phyloP scores from a whole-genome alignment of 2,113 vertebrate genomes.

The Ellobius talpinus region DNA sequence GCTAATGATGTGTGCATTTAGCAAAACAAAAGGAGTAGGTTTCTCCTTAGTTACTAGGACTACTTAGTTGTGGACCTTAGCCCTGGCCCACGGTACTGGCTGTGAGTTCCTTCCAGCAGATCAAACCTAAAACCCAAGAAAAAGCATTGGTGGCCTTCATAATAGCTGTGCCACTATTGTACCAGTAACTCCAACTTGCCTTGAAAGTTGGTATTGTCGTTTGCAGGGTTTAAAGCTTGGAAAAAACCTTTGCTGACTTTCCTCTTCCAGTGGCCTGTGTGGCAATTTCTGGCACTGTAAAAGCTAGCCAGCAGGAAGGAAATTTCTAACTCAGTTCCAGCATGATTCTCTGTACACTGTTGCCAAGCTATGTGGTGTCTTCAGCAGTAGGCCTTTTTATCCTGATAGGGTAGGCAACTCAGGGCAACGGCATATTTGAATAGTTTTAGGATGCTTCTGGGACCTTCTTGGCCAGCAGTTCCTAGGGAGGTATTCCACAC shows the following conservation, averaged over 20 bases:
- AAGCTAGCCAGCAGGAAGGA: background rate
- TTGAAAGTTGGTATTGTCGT: background rate
- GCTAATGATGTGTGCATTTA: background rate
- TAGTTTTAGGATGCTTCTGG: background rate
- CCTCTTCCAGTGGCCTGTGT: background rate
- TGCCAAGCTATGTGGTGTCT: background rate
- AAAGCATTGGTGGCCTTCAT: background rate
- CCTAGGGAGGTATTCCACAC: background rate
- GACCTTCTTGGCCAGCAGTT: background rate
- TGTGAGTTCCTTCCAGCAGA: background rate
- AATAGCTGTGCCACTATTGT: background rate
- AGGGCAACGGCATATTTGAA: background rate
- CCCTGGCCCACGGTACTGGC: background rate
- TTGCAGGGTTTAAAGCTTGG: background rate
- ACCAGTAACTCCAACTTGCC: background rate
- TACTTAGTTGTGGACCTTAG: background rate
- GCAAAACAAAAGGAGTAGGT: background rate
- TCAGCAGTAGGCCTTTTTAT: background rate
- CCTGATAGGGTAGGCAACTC: background rate
- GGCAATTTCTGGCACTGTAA: background rate
- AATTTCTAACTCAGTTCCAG: background rate
- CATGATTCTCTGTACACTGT: background rate
- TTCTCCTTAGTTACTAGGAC: background rate
- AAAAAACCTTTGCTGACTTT: background rate
- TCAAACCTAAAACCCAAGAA: background rate